Base-by-base conservation (phyloP, 2,888 invertebrate species). In the Ischnus inquisitorius region DNA sequence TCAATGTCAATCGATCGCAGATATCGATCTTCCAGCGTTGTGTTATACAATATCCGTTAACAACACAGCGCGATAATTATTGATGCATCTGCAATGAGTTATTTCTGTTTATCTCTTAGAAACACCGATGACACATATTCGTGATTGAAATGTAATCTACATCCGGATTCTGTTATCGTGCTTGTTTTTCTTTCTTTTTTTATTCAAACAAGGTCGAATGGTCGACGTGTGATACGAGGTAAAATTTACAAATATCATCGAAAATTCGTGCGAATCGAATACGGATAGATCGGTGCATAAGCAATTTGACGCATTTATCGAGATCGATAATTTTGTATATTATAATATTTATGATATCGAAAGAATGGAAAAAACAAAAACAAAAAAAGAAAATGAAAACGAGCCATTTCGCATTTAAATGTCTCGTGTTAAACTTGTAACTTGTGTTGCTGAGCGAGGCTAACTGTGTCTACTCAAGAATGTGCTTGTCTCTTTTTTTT, bases 311-410 rank as follows among this genome's bases (percentile, higher is more conserved):
- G 79, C 51, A 79, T 64, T 71, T 51, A 71, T 69, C 79, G 41
- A 71, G 64, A 19, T 79, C 51, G 79, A 71, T 39, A 62, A 51
- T 79, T 71, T 76, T 81, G 34, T 69, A 68, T 75, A 43, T 64
- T 64, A 64, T 51, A 14, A 69, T 69, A 76, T 80, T 80, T 51
- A 62, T 43, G 46, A 65, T 71, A 14, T 43, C 65, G 16, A 54
- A 41, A 43, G 5, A 54, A 25, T 22, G n/a, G 19, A 25, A 60
- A 14, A 68, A 81, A 4, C 28, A 34, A 51, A 14, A 48, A 74
- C 14, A 57, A 16, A 46, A 19, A 16, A 10, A 8, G n/a, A 67
- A 46, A 19, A 16, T 10, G 5, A 14, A 67, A 43, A 76, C 41
- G 16, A 71, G 41, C 22, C 43, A 46, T 43, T n/a, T n/a, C 43